These are phyloP conservation scores for Henricia sp. DNA, from an alignment of 53 echinoderm and acorn worm species.

Conservation along the genomic window DNA sequence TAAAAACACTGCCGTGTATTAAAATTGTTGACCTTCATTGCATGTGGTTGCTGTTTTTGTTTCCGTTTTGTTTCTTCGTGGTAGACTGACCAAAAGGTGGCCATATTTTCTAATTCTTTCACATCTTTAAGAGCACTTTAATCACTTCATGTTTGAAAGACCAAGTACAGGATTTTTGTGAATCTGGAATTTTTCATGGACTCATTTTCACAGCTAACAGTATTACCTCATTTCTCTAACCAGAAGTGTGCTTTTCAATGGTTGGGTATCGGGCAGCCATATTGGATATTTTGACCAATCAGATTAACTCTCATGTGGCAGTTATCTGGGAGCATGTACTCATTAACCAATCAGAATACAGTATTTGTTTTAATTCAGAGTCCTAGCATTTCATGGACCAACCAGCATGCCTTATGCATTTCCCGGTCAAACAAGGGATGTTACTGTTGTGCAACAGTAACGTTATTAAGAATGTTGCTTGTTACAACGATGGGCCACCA, in stretches of 20 bases:
- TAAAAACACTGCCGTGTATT: constrained; percentile 10
- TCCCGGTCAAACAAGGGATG: too few species aligned
- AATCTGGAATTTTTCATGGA: too few species aligned
- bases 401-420: too few species aligned
- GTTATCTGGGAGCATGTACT: background rate
- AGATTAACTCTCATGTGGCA: background rate
- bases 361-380: too few species aligned
- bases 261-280: background rate
- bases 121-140: constrained; percentile 21
- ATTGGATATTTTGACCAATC: background rate
- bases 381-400: too few species aligned
- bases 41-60: constrained; percentile 48
- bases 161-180: constrained; percentile 23
- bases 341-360: background rate
- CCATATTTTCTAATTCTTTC: background rate
- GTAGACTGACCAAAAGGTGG: constrained; percentile 18
- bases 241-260: background rate
- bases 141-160: constrained; percentile 21
- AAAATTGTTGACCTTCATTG: background rate
- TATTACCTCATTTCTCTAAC: background rate
- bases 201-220: too few species aligned
- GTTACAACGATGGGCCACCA: too few species aligned
- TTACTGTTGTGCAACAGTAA: too few species aligned
- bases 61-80: background rate
- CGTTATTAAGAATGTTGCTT: too few species aligned